phyloP scores from a whole-genome alignment of 64 coral and sea anemone species.

The Stichodactyla helianthus region DNA sequence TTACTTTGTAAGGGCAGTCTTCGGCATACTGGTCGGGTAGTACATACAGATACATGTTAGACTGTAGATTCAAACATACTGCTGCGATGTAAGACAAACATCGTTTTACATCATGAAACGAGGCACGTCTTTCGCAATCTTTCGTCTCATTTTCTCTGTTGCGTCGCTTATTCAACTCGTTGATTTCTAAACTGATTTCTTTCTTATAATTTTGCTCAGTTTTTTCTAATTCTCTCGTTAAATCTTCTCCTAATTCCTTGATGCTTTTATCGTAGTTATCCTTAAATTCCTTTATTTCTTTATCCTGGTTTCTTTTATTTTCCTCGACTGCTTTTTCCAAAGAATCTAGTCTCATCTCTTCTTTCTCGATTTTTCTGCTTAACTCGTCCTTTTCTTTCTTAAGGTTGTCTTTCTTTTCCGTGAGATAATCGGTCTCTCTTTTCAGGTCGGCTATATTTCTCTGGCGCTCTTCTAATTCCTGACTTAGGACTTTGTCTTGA shows the following conservation, averaged over 20 bases:
- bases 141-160: background rate
- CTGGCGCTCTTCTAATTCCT: background rate
- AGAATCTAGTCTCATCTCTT: background rate
- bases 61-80: background rate
- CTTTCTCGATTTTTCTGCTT: background rate
- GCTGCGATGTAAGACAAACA: background rate
- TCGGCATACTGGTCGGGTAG: background rate
- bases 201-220: background rate
- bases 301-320: background rate
- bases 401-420: background rate
- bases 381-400: background rate
- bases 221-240: background rate
- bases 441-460: background rate
- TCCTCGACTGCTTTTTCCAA: background rate
- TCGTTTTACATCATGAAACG: background rate
- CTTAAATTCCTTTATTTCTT: background rate
- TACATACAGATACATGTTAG: background rate
- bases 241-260: background rate
- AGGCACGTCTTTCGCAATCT: background rate
- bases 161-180: background rate
- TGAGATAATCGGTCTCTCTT: background rate
- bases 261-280: background rate
- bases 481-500: background rate
- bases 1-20: background rate
- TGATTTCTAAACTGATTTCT: background rate